Evolutionary conservation across 1,140 invertebrate species (phyloP), one percentile per base, ranked within the genome.

Genomic region (Battus philenor): DNA sequence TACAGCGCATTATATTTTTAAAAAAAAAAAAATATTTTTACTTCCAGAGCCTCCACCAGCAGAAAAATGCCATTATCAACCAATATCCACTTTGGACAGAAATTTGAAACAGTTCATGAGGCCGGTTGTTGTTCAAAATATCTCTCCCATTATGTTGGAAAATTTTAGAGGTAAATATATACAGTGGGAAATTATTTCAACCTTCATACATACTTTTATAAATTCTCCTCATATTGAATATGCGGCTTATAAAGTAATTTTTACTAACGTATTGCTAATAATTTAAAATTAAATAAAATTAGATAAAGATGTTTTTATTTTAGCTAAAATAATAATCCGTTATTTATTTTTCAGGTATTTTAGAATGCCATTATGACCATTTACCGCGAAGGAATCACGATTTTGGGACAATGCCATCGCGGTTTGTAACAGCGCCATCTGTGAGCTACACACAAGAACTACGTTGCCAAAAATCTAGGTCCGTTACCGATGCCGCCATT

Each of bases 151-250:
- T n/a, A 84, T 87, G 79, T 55, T 87, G 48, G 85, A 87, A 72
- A 87, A 85, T 51, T 87, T 86, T 47, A 72, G 83, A 79, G 85
- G 85, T 86, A 74, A 46, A n/a, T n/a, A n/a, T n/a, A n/a, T n/a
- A n/a, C n/a, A n/a, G n/a, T n/a, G n/a, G n/a, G n/a, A n/a, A n/a
- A n/a, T n/a, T n/a, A n/a, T n/a, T n/a, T n/a, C n/a, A n/a, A n/a
- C n/a, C n/a, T n/a, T n/a, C n/a, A n/a, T n/a, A n/a, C n/a, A n/a
- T n/a, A n/a, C n/a, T n/a, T n/a, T n/a, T n/a, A n/a, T n/a, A n/a
- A n/a, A n/a, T n/a, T n/a, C n/a, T n/a, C n/a, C n/a, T n/a, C n/a
- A n/a, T n/a, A n/a, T n/a, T n/a, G n/a, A n/a, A n/a, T n/a, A n/a
- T n/a, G n/a, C n/a, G n/a, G n/a, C n/a, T n/a, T n/a, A n/a, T n/a